Base-by-base conservation (phyloP, 2,113 vertebrate genomes). In the Pterophyllum scalare region DNA sequence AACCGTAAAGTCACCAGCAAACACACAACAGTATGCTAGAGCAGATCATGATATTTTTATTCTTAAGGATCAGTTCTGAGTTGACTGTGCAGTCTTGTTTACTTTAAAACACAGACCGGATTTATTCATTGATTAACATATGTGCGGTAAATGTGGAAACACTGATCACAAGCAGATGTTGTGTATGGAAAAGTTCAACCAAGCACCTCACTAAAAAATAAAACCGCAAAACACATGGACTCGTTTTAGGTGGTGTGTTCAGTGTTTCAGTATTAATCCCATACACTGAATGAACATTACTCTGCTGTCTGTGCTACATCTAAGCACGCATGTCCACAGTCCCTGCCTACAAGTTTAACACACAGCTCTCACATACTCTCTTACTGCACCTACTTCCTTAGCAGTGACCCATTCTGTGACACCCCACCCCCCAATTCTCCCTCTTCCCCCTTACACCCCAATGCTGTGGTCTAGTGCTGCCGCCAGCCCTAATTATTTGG, bases 401-500 rank as follows among this genome's bases (percentile, higher is more conserved):
- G 67, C 80, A 60, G 61, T 81, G 82, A 90, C 88, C 90, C 58
- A 61, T 24, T 49, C 82, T 49, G 38, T 88, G 86, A 90, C 89
- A 89, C 78, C 54, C 17, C 7, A 59, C 13, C 64, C 46, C 20
- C 31, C 26, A 86, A 86, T 67, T 80, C 46, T 67, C 59, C 83
- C 84, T 77, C 56, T 64, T 62, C 64, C 82, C 75, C 81, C 84
- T 75, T 83, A 83, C 65, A 82, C 85, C 84, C 79, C 77, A 80
- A 77, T 82, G 54, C 85, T 88, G 91, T 24, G 90, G 91, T 87
- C 87, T 86, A 78, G 57, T 31, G 79, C 88, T 93, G 93, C 93
- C 86, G 91, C 91, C 93, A 90, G 86, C 82, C 86, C 91, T 95
- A 95, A 95, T 95, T 94, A 93, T 90, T 93, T 83, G 91, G 84